Conservation (phyloP, 2,797 vertebrate genomes). For the Chloroceryle inda region DNA sequence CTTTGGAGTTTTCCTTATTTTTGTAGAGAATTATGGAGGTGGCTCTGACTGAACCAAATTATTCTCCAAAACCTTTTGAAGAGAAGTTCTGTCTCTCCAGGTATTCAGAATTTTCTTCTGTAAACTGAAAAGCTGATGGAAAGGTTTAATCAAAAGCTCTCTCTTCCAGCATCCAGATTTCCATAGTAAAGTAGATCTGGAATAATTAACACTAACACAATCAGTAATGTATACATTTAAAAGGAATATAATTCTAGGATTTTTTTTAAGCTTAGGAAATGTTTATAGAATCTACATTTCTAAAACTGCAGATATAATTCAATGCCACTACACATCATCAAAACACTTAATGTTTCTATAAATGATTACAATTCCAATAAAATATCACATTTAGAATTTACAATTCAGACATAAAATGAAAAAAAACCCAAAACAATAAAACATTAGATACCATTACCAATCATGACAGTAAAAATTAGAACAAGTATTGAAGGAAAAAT, state of each 20-base stretch:
- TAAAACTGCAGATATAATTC: constrained; percentile 10
- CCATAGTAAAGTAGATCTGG: background rate
- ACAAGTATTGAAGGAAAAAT: constrained; percentile 10
- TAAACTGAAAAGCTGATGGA: background rate
- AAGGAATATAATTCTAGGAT: background rate
- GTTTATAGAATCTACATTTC: background rate
- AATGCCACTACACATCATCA: background rate
- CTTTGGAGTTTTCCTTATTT: background rate
- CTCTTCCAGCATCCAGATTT: constrained; percentile 25
- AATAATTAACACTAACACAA: background rate
- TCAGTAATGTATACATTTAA: background rate
- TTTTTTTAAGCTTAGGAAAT: background rate
- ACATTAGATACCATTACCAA: background rate
- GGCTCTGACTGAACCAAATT: constrained; percentile 40
- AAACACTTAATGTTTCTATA: constrained; percentile 25
- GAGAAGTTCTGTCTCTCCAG: constrained; percentile 39
- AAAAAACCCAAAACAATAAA: constrained; percentile 4
- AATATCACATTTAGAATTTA: constrained; percentile 49
- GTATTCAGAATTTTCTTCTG: constrained; percentile 22
- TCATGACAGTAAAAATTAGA: constrained; percentile 33
- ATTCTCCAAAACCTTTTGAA: constrained; percentile 60
- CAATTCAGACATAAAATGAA: background rate
- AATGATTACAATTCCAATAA: constrained; percentile 46
- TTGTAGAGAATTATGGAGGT: constrained; percentile 37
- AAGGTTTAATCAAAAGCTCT: constrained; percentile 39